These are phyloP conservation scores for Progne subis DNA, from an alignment of 2,113 vertebrate genomes.

Conservation along the genomic window DNA sequence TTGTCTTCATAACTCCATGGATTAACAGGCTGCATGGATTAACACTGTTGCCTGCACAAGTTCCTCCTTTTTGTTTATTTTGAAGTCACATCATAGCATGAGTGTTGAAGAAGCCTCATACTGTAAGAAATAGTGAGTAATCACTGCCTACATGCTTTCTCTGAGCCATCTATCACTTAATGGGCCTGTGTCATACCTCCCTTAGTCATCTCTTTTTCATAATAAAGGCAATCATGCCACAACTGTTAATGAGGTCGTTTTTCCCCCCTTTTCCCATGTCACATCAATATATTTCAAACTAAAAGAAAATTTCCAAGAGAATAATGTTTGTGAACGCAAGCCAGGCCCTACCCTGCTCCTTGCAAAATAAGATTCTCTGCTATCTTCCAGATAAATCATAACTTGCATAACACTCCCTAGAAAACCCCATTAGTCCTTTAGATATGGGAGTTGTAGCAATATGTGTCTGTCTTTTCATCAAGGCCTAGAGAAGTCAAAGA, in stretches of 20 bases:
- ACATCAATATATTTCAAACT: background rate
- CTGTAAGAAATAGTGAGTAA: slow-evolving; percentile 4
- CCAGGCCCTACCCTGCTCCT: background rate
- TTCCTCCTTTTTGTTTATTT: background rate
- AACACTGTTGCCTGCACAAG: background rate
- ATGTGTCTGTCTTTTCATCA: background rate
- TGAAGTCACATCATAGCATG: background rate
- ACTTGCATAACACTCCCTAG: background rate
- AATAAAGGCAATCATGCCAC: background rate
- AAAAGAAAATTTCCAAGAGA: background rate
- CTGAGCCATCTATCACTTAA: background rate
- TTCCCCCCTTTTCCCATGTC: background rate
- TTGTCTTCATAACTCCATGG: background rate
- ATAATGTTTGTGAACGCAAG: background rate
- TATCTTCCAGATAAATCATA: background rate
- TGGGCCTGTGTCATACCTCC: background rate
- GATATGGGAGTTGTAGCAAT: background rate
- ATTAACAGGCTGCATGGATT: background rate
- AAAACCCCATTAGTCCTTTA: background rate
- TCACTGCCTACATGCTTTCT: slow-evolving; percentile 2
- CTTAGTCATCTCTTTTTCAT: slow-evolving; percentile 5
- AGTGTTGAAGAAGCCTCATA: background rate
- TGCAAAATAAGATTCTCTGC: background rate
- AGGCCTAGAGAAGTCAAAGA: background rate
- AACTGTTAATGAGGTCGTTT: background rate